phyloP scores from a whole-genome alignment of 2,797 vertebrate genomes.

The Halcyon badia region DNA sequence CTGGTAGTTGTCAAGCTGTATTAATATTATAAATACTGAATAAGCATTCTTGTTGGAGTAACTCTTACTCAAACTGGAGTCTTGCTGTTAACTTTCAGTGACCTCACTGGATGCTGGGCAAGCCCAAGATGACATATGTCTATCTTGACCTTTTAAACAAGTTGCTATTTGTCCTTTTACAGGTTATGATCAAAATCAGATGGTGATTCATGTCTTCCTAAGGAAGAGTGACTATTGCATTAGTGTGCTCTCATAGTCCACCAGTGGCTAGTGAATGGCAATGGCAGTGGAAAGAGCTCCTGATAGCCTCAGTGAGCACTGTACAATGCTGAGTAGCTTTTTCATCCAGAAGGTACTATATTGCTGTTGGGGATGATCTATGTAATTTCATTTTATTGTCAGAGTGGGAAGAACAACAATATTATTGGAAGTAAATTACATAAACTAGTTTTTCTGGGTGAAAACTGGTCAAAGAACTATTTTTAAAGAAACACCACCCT shows the following conservation, averaged over 20 bases:
- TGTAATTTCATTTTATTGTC: neutral
- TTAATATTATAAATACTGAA: neutral
- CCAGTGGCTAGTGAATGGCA: neutral
- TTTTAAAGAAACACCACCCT: neutral
- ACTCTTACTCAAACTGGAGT: neutral
- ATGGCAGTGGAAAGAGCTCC: neutral
- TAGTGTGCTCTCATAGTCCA: neutral
- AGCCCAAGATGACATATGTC: neutral
- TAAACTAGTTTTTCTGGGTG: neutral
- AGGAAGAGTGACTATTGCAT: neutral
- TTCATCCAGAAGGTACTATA: neutral
- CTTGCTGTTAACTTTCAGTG: neutral
- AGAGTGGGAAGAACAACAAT: neutral
- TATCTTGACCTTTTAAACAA: neutral
- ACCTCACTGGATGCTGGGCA: neutral
- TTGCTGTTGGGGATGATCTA: neutral
- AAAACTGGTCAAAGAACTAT: neutral
- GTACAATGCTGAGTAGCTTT: neutral
- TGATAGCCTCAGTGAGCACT: neutral
- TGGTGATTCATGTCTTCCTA: neutral
- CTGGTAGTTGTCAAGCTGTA: neutral
- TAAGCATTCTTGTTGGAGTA: neutral
- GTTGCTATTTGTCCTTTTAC: neutral
- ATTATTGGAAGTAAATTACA: neutral
- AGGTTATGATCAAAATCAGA: neutral